Evolutionary conservation across 2,113 vertebrate species (phyloP), one percentile per base, ranked within the genome.

Genomic region (Nothoprocta pentlandii): DNA sequence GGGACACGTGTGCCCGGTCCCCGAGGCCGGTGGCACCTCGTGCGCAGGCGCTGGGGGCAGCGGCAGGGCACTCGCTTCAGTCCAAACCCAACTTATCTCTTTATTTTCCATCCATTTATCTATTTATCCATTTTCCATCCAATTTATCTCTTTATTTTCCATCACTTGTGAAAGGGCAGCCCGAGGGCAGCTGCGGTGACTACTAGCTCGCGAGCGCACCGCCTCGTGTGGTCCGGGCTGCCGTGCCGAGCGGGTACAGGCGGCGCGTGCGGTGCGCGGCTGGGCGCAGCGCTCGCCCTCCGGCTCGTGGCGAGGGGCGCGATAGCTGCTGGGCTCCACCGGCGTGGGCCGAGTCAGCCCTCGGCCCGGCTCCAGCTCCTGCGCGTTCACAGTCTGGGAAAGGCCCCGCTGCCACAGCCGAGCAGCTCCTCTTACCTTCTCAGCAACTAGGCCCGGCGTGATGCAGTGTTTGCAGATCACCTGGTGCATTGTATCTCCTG

Each of bases 141-240:
- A 39, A 39, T 39, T 39, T 39, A 39, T 39, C 36, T 39, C 36
- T 39, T 39, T 39, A 39, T 39, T 39, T 39, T 39, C 36, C 36
- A 94, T 97, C 97, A 95, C 91, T 96, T 96, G 87, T 32, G 58
- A 94, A 94, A 96, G 96, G 94, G 54, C 85, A 94, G 76, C 76
- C 92, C 93, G 96, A 92, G 76, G 16, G 83, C 96, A 96, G 95
- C 96, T 69, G 34, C 82, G 89, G 96, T 95, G 70, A 90, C 41
- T 96, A 95, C 77, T 96, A 96, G 95, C 88, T 80, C 95, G 67
- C 75, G 74, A 91, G 80, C 93, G 62, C 23, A 9, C 69, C 86
- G n/a, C 62, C 54, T 94, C 92, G 17, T 59, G 12, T 71, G 53
- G 39, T 51, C 54, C 51, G 68, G 44, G 1, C 8, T 26, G 93